A percentile compares a stretch with the other conserved stretches of the same genome.
phyloP scores from a whole-genome alignment of 2,888 invertebrate genomes.

The Stratiomys singularior region DNA sequence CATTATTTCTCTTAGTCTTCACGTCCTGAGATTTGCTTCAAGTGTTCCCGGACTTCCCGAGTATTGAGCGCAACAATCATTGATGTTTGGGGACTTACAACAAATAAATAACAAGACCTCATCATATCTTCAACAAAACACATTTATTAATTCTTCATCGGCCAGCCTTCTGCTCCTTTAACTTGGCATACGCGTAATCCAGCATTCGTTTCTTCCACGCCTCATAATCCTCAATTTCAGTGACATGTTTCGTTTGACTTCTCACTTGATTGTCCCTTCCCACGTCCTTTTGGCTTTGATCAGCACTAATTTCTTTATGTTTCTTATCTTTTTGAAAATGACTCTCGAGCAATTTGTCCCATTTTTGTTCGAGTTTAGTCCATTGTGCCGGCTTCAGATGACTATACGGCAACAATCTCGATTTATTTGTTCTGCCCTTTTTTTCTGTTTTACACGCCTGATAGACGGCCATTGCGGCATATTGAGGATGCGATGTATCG shows the following conservation, averaged over 20 bases:
- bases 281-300: background rate
- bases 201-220: constrained; percentile 40
- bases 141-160: too few relatives aligned
- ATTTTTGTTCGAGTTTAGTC: constrained; percentile 70
- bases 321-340: background rate
- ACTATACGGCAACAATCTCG: constrained; percentile 69
- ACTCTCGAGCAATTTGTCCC: constrained; percentile 66
- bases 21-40: too few relatives aligned
- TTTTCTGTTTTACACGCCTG: constrained; percentile 73
- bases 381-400: constrained; percentile 71
- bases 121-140: too few relatives aligned
- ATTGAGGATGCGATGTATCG: constrained; percentile 72
- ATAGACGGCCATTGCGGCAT: constrained; percentile 73
- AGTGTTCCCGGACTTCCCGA: too few relatives aligned
- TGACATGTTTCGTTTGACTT: background rate
- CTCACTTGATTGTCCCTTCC: background rate
- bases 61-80: too few relatives aligned
- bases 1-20: too few relatives aligned
- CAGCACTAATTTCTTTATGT: background rate
- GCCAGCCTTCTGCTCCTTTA: background rate
- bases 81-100: too few relatives aligned
- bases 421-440: constrained; percentile 69
- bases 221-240: constrained; percentile 34
- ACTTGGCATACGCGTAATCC: constrained; percentile 27
- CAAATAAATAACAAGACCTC: too few relatives aligned